Base-by-base conservation (phyloP, 2,888 invertebrate species). In the Cistogaster globosa region DNA sequence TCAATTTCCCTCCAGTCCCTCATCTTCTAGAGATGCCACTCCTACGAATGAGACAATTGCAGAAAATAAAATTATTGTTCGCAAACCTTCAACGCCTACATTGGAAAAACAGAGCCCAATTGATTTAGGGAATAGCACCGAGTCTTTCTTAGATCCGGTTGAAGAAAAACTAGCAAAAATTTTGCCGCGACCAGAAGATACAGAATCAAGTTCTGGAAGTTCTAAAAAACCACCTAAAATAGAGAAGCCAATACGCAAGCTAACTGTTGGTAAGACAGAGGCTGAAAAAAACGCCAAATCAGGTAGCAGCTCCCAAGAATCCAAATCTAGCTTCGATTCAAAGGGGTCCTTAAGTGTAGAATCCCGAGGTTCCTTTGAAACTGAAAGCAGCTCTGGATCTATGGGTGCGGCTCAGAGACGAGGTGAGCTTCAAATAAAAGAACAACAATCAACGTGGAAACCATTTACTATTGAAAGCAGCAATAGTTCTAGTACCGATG, bases 391-490 rank as follows among this genome's bases (percentile, higher is more conserved):
- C 87, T 96, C 96, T 4, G 96, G 96, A 0, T 96, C 96, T 71
- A 92, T 96, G 82, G 96, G 96, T n/a, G 94, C 95, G 78, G 95
- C 95, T 20, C 95, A 94, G 87, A 93, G 95, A 45, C 94, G 95
- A 4, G 95, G 95, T 1, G 95, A 93, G 85, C 90, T 94, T 38
- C 93, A 92, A 4, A 93, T 93, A 65, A 94, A 95, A 90, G 96
- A 96, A 90, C 93, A 96, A 74, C 96, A 95, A 90, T 95, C 96
- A 5, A 96, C 97, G 0, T 97, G 97, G 96, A 95, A 96, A 88
- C 96, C 96, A 4, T 97, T 97, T 90, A 95, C 97, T 26, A 94
- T 97, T 18, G 97, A 97, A 90, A 97, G 97, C 90, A 97, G 97
- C 69, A 97, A 96, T 51, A 97, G 97, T 86, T 97, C 97, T 5